A percentile compares a stretch with the other conserved stretches of the same genome.
These are phyloP conservation scores for Steinernema hermaphroditum DNA, from an alignment of 2,888 invertebrate species.

Conservation along the genomic window DNA sequence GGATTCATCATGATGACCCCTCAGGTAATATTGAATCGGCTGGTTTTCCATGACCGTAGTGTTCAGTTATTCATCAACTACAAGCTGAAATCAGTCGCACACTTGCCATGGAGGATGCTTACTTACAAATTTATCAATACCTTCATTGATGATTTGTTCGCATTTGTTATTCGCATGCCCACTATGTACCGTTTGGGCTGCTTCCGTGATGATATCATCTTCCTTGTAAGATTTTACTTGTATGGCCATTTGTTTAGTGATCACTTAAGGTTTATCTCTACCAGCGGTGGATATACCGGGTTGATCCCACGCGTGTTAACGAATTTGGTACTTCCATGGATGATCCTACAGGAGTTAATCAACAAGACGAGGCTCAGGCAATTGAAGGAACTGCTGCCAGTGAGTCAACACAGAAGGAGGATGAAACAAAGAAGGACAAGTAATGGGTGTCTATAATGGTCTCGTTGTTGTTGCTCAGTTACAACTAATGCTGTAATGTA, in stretches of 20 bases:
- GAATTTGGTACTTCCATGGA: slow-evolving; percentile 97
- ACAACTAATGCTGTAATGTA: background rate
- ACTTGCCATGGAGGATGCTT: slow-evolving; percentile 99
- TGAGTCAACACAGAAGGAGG: background rate
- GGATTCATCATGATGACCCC: slow-evolving; percentile 99
- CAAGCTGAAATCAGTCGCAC: slow-evolving; percentile 96
- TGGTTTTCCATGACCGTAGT: background rate
- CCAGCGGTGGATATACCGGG: slow-evolving; percentile 97
- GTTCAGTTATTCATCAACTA: slow-evolving; percentile 89
- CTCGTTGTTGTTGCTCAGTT: slow-evolving; percentile 18
- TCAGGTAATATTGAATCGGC: slow-evolving; percentile 71
- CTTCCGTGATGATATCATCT: slow-evolving; percentile 97
- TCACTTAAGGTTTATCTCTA: slow-evolving; percentile 81
- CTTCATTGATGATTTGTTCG: slow-evolving; percentile 99
- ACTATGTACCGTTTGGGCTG: slow-evolving; percentile 92
- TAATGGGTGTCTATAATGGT: slow-evolving; percentile 22
- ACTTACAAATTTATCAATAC: slow-evolving; percentile 90
- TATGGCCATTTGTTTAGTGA: background rate
- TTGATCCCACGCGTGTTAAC: slow-evolving; percentile 89
- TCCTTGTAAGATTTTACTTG: slow-evolving; percentile 76
- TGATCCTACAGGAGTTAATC: slow-evolving; percentile 53
- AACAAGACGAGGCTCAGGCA: slow-evolving; percentile 32
- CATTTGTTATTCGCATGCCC: slow-evolving; percentile 99
- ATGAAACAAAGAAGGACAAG: slow-evolving; percentile 30
- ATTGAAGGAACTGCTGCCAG: background rate